Conservation (phyloP, 2,113 vertebrate species). For the Cygnus atratus region DNA sequence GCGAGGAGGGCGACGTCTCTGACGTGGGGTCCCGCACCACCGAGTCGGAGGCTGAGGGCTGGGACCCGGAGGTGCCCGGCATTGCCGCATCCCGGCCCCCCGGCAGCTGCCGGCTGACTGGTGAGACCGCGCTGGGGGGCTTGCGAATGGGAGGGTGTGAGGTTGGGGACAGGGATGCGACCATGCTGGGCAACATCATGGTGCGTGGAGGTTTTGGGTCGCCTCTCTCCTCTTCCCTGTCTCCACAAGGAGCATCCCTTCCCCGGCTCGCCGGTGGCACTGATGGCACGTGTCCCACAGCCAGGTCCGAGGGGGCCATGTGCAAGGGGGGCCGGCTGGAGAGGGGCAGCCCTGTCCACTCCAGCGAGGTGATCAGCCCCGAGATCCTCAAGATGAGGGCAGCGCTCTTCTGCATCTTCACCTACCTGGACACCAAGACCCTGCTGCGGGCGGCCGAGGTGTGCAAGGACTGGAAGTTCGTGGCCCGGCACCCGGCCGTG, state of each 20-base stretch:
- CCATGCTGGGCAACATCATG: neutral
- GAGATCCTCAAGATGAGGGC: slow-evolving; percentile 98
- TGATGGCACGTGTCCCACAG: neutral
- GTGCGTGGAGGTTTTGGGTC: neutral
- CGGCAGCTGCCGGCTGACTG: slow-evolving; percentile 79
- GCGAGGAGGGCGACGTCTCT: slow-evolving; percentile 93
- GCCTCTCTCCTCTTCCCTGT: neutral
- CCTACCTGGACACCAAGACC: slow-evolving; percentile 95
- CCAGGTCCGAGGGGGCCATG: slow-evolving; percentile 66
- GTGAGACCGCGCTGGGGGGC: neutral
- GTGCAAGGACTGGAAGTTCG: slow-evolving; percentile 95
- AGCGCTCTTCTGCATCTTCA: slow-evolving; percentile 97
- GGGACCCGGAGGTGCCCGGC: slow-evolving; percentile 82
- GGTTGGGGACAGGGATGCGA: neutral
- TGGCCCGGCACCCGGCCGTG: slow-evolving; percentile 93
- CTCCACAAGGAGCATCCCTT: neutral
- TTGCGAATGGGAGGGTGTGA: neutral
- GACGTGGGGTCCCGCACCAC: slow-evolving; percentile 95
- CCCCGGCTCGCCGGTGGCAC: neutral
- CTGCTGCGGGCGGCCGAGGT: slow-evolving; percentile 90
- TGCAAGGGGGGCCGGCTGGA: slow-evolving; percentile 77
- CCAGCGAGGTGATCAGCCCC: slow-evolving; percentile 94
- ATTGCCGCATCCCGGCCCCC: slow-evolving; percentile 66
- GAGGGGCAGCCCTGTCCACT: slow-evolving; percentile 86
- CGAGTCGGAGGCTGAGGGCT: slow-evolving; percentile 92